Evolutionary conservation across 1,140 invertebrate genomes (phyloP).

Genomic region (Glossosoma conforme): DNA sequence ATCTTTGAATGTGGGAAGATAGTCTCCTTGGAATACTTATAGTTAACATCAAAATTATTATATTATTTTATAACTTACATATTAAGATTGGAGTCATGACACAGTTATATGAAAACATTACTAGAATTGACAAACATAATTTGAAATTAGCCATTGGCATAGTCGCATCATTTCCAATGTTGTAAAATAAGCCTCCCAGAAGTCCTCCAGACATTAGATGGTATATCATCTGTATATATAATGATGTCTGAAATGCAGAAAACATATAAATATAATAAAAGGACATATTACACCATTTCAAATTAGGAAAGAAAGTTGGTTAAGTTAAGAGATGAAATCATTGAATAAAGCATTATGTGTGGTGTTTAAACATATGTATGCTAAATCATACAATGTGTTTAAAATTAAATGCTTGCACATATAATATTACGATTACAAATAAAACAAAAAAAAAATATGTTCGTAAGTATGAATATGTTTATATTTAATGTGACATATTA

Average conservation of each 20-base stretch:
- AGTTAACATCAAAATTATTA: background rate
- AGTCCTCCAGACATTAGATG: slow-evolving; percentile 51
- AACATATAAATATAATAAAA: background rate
- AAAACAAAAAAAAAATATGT: background rate
- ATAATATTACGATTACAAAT: background rate
- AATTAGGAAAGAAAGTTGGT: too few species aligned
- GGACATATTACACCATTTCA: too few species aligned
- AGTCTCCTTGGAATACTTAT: too few species aligned
- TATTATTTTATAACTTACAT: slow-evolving; percentile 46
- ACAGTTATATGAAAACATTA: slow-evolving; percentile 61
- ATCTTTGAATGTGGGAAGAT: too few species aligned
- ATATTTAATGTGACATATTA: too few species aligned
- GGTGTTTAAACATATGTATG: too few species aligned
- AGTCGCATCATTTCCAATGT: slow-evolving; percentile 51
- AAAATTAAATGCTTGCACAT: background rate
- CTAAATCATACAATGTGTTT: too few species aligned
- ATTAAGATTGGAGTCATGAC: slow-evolving; percentile 55
- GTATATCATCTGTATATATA: slow-evolving; percentile 54
- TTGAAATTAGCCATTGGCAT: slow-evolving; percentile 54
- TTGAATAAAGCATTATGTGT: too few species aligned
- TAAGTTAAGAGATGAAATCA: too few species aligned
- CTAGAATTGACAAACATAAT: slow-evolving; percentile 51
- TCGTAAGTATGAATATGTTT: background rate
- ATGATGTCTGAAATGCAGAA: slow-evolving; percentile 37
- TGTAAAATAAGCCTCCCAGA: slow-evolving; percentile 52